phyloP scores from a whole-genome alignment of 2,113 vertebrate genomes.

The Otus sunia region DNA sequence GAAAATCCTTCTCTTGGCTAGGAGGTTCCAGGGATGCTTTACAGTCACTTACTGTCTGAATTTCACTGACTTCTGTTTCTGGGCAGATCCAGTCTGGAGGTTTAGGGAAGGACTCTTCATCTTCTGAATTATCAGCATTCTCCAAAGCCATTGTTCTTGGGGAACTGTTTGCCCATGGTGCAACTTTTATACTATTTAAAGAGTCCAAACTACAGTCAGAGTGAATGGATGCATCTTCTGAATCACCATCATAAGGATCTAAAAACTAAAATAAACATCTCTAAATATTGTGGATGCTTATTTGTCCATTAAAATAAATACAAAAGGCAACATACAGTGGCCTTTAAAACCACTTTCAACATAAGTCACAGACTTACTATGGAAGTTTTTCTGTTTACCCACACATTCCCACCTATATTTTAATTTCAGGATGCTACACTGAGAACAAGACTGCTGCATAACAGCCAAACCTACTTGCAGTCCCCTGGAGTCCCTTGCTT shows the following conservation, averaged over 20 bases:
- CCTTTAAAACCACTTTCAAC: neutral
- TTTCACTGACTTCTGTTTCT: neutral
- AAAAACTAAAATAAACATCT: slow-evolving; percentile 67
- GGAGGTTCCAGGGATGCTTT: neutral
- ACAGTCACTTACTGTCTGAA: slow-evolving; percentile 32
- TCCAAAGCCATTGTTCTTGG: neutral
- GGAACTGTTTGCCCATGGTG: too few species aligned
- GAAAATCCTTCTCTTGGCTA: neutral
- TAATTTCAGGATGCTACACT: neutral
- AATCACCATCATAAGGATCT: slow-evolving; percentile 85
- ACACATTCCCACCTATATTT: neutral
- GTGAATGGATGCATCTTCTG: slow-evolving; percentile 72
- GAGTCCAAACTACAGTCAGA: neutral
- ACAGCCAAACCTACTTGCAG: slow-evolving; percentile 16
- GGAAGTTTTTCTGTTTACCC: neutral
- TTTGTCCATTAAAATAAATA: neutral
- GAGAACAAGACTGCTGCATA: neutral
- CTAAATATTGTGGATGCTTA: neutral
- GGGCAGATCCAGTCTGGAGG: neutral
- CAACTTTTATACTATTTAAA: neutral
- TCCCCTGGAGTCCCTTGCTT: neutral
- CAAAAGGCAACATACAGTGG: neutral
- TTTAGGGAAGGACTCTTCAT: neutral
- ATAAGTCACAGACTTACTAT: neutral
- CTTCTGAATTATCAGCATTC: neutral